Percentiles rank a stretch among this genome's conserved stretches.
phyloP scores from a whole-genome alignment of 2,888 invertebrate species.

The Hyalella azteca region DNA sequence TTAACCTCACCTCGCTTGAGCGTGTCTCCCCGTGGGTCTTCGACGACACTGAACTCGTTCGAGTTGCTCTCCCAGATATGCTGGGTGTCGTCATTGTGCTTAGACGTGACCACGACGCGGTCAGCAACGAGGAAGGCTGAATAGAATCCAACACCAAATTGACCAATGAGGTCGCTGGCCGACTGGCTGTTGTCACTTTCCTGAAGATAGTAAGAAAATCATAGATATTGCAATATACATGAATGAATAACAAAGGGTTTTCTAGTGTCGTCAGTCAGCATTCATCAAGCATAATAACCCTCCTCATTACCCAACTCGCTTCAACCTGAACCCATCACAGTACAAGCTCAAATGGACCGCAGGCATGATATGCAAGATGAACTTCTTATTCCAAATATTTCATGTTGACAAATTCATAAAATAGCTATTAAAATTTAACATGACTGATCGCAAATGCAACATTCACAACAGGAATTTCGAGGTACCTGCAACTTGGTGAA shows the following conservation, averaged over 20 bases:
- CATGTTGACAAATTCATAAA: no score
- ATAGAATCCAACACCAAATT: slow-evolving; percentile 99
- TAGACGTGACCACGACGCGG: slow-evolving; percentile 92
- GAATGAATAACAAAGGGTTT: no score
- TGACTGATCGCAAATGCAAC: no score
- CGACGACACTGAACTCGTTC: slow-evolving; percentile 81
- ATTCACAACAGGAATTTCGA: no score
- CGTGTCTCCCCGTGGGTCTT: slow-evolving; percentile 93
- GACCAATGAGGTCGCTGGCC: slow-evolving; percentile 97
- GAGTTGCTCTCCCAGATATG: slow-evolving; percentile 99
- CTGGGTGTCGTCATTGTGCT: slow-evolving; percentile 91
- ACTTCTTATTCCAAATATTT: no score
- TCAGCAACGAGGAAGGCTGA: slow-evolving; percentile 97
- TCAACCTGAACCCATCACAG: no score
- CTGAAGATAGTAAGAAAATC: not conserved
- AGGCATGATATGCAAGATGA: no score
- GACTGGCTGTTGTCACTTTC: slow-evolving; percentile 68
- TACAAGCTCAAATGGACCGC: no score
- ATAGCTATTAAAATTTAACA: no score
- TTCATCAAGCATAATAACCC: no score
- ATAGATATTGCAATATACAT: not conserved
- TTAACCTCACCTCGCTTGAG: slow-evolving; percentile 81
- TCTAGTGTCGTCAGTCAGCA: no score
- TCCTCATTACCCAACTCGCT: no score
- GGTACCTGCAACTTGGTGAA: slow-evolving; percentile 85